A percentile compares a stretch with the other conserved stretches of the same genome.
Conservation (phyloP, 2,888 invertebrate species). For the Torymus aiolomorphi region DNA sequence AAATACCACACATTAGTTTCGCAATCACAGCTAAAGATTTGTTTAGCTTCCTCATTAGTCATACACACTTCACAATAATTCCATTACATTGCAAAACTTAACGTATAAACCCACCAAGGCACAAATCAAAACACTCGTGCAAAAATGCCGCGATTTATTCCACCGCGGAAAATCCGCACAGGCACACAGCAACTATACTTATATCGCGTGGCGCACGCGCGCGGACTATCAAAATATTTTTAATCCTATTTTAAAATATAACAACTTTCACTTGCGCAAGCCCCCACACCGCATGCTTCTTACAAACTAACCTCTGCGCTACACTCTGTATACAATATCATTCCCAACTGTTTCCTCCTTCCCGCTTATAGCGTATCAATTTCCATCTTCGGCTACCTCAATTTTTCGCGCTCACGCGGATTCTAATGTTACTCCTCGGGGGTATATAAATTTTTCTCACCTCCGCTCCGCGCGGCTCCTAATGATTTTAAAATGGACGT, state of each 20-base stretch:
- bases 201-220: not conserved
- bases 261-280: slow-evolving; percentile 30
- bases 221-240: slow-evolving; percentile 16
- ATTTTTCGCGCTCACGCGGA: not conserved
- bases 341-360: no score
- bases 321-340: no score
- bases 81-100: no score
- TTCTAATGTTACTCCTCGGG: not conserved
- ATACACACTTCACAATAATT: no score
- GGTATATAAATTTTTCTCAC: slow-evolving; percentile 15
- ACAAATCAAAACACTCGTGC: not conserved
- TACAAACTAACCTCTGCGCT: no score
- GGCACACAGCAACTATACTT: no score
- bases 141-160: slow-evolving; percentile 9
- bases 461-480: not conserved
- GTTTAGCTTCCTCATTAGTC: no score
- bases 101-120: not conserved
- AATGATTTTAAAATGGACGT: slow-evolving; percentile 44
- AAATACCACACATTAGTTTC: no score
- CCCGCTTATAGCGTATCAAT: not conserved
- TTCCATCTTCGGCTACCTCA: not conserved
- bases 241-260: slow-evolving; percentile 23
- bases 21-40: no score
- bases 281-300: not conserved
- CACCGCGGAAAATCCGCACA: not conserved